Percentiles rank a stretch among this genome's conserved stretches.
Evolutionary conservation across 2,113 vertebrate genomes (phyloP).

Genomic region (Felis catus): DNA sequence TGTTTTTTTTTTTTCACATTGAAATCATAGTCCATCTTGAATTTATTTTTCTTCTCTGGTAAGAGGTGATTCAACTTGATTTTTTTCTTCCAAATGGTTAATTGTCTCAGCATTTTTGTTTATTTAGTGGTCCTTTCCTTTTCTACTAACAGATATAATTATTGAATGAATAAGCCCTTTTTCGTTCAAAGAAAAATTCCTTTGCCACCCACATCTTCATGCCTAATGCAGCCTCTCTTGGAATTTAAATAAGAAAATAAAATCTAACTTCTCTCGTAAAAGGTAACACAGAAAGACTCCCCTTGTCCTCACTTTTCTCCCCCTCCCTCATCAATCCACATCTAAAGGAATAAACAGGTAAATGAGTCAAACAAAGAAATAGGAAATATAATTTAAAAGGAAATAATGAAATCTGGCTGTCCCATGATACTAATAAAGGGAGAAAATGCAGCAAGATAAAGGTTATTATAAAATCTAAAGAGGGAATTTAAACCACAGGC

Average conservation of each 20-base stretch:
- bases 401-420: slow-evolving; percentile 53
- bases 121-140: slow-evolving; percentile 29
- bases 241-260: slow-evolving; percentile 57
- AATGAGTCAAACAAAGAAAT: slow-evolving; percentile 45
- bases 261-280: slow-evolving; percentile 24
- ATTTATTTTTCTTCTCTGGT: slow-evolving; percentile 37
- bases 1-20: not conserved
- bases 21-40: not conserved
- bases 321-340: not conserved
- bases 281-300: not conserved
- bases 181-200: slow-evolving; percentile 43
- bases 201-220: slow-evolving; percentile 50
- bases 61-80: not conserved
- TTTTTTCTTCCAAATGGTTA: slow-evolving; percentile 24
- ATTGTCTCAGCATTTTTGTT: slow-evolving; percentile 23
- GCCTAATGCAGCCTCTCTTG: not conserved
- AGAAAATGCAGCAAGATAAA: slow-evolving; percentile 57
- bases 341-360: slow-evolving; percentile 50
- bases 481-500: slow-evolving; percentile 53
- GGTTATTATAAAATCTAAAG: slow-evolving; percentile 67
- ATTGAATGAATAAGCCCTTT: slow-evolving; percentile 56
- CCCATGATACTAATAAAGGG: slow-evolving; percentile 49
- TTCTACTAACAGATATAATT: slow-evolving; percentile 47
- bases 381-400: slow-evolving; percentile 16
- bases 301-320: not conserved